These are phyloP conservation scores for Drosophila trichaetosa DNA, from an alignment of 2,888 invertebrate species.

Conservation along the genomic window DNA sequence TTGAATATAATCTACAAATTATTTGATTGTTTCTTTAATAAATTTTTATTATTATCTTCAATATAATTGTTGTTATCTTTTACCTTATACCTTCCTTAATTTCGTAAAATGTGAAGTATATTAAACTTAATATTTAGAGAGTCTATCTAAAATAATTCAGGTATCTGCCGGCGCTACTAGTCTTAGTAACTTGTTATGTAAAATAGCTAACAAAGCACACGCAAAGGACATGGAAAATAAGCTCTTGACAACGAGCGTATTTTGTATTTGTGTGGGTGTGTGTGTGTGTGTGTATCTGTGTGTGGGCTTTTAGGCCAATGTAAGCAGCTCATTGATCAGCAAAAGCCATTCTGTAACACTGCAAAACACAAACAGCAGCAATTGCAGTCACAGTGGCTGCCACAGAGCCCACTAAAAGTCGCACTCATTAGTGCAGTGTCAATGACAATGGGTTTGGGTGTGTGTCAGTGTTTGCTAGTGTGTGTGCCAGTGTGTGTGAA, in stretches of 20 bases:
- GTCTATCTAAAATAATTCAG: neutral
- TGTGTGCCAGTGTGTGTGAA: conserved; percentile 29
- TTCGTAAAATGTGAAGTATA: no score
- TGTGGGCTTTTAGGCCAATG: conserved; percentile 36
- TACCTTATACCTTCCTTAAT: neutral
- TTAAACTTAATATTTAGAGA: neutral
- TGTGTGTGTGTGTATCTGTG: neutral
- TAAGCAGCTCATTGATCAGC: conserved; percentile 68
- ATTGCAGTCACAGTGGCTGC: conserved; percentile 24
- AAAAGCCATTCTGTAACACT: conserved; percentile 46
- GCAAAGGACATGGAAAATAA: conserved; percentile 30
- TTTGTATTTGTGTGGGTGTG: conserved; percentile 1
- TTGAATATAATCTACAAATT: neutral
- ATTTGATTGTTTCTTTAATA: neutral
- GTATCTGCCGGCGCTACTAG: neutral
- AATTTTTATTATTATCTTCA: neutral
- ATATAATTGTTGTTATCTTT: neutral
- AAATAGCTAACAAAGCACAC: conserved; percentile 15
- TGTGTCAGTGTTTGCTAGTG: conserved; percentile 2
- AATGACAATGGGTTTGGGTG: conserved; percentile 46
- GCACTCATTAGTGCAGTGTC: conserved; percentile 68
- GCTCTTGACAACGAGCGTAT: conserved; percentile 23
- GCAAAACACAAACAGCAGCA: conserved; percentile 23
- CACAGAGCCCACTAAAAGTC: conserved; percentile 46
- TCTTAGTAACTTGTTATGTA: conserved; percentile 1